Base-by-base conservation (phyloP, 2,113 vertebrate genomes). In the Anarrhichthys ocellatus region DNA sequence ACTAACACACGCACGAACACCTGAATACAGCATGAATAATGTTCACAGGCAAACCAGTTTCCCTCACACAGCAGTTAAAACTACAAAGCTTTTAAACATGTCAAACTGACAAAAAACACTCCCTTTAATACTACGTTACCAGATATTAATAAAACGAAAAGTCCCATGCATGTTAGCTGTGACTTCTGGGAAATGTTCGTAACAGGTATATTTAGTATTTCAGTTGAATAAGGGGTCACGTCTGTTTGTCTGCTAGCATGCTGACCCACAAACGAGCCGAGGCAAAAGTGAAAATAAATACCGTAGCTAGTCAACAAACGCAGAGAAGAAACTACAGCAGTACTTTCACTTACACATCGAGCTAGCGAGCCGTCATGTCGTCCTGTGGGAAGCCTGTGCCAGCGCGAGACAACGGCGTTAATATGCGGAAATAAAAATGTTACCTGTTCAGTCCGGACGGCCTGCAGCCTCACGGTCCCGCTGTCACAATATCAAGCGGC, bases 251-350 rank as follows among this genome's bases (percentile, higher is more conserved):
- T 48, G 72, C 22, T 24, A 10, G 65, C 50, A 44, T 24, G 78
- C 59, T 14, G 69, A 69, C 71, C 81, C 46, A 8, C 61, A 58
- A 81, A 77, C 78, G 70, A 59, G 24, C 54, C 0, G 27, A 84
- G 76, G 5, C 80, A 87, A 90, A 93, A 92, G 92, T 89, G 91
- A 93, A 92, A 93, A 92, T 81, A 91, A 87, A 87, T n/a, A 14
- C 18, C 27, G n/a, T 4, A 62, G 5, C 54, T 40, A 9, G 46
- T 63, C 74, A 61, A 70, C 82, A 81, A 78, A 66, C 65, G 61
- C 76, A 1, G 27, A 59, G 29, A 68, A 70, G n/a, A 61, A 78
- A 67, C 73, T 61, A 42, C 84, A 83, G 69, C 6, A n/a, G 32
- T 68, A 92, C 86, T 93, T 92, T 91, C 89, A 86, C 87, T 92